Evolutionary conservation across 2,888 invertebrate genomes (phyloP).

Genomic region (Listrodromus nycthemerus): DNA sequence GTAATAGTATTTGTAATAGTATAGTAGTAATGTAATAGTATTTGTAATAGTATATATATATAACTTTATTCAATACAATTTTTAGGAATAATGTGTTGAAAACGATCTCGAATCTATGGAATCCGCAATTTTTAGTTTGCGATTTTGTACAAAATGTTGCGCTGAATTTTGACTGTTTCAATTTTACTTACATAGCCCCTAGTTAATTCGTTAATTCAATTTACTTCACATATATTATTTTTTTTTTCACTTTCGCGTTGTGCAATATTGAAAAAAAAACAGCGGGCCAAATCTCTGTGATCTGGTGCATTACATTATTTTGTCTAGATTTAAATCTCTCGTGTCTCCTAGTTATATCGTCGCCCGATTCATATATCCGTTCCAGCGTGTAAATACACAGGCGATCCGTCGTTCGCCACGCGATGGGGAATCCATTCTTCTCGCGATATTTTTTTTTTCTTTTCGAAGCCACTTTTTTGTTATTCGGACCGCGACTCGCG

Average conservation of each 20-base stretch:
- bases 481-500: slow-evolving; percentile 14
- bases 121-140: too few relatives aligned
- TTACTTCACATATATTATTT: neutral
- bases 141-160: too few relatives aligned
- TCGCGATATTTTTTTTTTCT: slow-evolving; percentile 11
- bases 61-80: too few relatives aligned
- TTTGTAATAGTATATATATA: too few relatives aligned
- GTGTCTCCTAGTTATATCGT: slow-evolving; percentile 42
- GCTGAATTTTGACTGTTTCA: too few relatives aligned
- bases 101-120: too few relatives aligned
- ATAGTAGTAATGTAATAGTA: too few relatives aligned
- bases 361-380: slow-evolving; percentile 49
- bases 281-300: neutral
- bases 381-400: slow-evolving; percentile 31
- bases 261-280: neutral
- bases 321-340: slow-evolving; percentile 64
- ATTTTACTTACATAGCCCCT: too few relatives aligned
- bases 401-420: slow-evolving; percentile 16
- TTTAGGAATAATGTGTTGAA: too few relatives aligned
- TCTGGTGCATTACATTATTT: slow-evolving; percentile 34
- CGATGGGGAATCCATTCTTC: slow-evolving; percentile 18
- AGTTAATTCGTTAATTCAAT: neutral
- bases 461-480: neutral
- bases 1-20: too few relatives aligned
- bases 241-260: neutral